phyloP scores from a whole-genome alignment of 2,888 invertebrate genomes.

The Campoplex nolae region DNA sequence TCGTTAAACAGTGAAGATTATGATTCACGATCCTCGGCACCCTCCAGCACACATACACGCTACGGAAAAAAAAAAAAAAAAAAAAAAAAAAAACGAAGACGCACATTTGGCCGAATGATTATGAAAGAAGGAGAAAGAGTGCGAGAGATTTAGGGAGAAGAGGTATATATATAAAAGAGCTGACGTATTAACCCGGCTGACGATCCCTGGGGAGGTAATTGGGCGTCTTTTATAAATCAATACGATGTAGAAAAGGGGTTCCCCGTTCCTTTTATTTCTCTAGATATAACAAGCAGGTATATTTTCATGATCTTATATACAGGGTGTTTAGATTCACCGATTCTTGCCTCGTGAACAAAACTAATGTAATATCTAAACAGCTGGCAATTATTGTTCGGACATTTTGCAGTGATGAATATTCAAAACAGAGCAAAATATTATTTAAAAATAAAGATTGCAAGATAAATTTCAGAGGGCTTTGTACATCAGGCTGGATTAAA shows the following conservation, averaged over 20 bases:
- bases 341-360: not conserved
- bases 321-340: constrained; percentile 22
- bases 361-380: not conserved
- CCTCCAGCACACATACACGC: constrained; percentile 31
- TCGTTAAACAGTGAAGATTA: constrained; percentile 78
- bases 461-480: not conserved
- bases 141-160: constrained; percentile 51
- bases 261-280: constrained; percentile 69
- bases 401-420: not conserved
- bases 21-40: constrained; percentile 77
- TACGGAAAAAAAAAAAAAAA: not conserved
- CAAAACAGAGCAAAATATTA: not conserved
- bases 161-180: constrained; percentile 59
- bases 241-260: constrained; percentile 70
- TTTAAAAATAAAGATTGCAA: not conserved
- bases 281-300: constrained; percentile 58
- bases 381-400: not conserved
- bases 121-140: constrained; percentile 22
- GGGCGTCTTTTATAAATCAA: constrained; percentile 79
- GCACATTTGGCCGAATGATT: constrained; percentile 30
- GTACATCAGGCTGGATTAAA: not conserved
- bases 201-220: constrained; percentile 69
- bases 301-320: constrained; percentile 36
- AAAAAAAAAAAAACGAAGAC: constrained; percentile 23
- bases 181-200: constrained; percentile 65